Percentiles rank a stretch among this genome's conserved stretches.
These are phyloP conservation scores for Acromyrmex heyeri DNA, from an alignment of 1,140 invertebrate genomes.

Conservation along the genomic window DNA sequence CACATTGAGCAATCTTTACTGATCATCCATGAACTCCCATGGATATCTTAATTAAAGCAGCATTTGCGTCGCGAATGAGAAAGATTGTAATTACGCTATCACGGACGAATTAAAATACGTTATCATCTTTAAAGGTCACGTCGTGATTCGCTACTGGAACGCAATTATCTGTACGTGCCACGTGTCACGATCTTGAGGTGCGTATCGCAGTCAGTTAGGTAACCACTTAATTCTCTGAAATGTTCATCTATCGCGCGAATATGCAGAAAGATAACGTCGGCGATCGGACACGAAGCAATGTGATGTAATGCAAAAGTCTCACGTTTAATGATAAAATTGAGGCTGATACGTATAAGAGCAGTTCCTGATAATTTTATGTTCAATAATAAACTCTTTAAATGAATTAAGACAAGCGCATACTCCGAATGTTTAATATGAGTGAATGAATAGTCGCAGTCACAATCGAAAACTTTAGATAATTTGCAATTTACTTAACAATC, in stretches of 20 bases:
- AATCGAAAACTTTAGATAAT: background rate
- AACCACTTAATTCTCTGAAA: slow-evolving; percentile 34
- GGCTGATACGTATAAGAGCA: background rate
- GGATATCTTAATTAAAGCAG: background rate
- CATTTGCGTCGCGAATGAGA: background rate
- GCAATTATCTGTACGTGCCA: slow-evolving; percentile 52
- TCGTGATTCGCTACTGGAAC: background rate
- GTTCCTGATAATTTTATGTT: background rate
- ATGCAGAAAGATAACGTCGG: slow-evolving; percentile 45
- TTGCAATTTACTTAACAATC: background rate
- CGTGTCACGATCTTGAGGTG: slow-evolving; percentile 18
- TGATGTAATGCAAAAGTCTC: slow-evolving; percentile 10
- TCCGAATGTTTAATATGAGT: background rate
- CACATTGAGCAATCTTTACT: background rate
- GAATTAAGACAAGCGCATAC: background rate
- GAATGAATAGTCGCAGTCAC: background rate
- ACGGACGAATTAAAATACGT: slow-evolving; percentile 12
- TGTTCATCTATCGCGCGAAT: slow-evolving; percentile 20
- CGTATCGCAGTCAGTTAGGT: slow-evolving; percentile 39
- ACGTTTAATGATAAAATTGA: background rate
- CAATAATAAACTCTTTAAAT: background rate
- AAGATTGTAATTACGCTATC: slow-evolving; percentile 19
- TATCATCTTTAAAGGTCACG: slow-evolving; percentile 47
- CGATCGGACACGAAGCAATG: no score
- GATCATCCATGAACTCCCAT: no score